Conservation (phyloP, 2,888 invertebrate genomes). For the Gasteruption jaculator region DNA sequence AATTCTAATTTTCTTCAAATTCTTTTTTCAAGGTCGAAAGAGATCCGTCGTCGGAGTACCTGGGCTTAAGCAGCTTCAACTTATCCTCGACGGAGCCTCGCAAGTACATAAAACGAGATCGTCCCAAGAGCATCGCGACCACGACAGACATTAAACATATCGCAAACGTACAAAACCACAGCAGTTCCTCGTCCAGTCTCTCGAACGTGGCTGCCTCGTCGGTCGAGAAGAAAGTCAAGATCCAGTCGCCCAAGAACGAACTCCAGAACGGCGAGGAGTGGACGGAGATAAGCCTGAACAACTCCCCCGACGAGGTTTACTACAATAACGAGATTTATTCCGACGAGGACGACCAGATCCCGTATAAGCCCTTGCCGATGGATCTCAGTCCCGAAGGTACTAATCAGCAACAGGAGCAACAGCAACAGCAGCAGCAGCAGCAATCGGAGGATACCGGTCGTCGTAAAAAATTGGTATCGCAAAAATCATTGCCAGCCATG, state of each 20-base stretch:
- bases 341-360: constrained; percentile 51
- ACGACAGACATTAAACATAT: constrained; percentile 41
- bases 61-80: constrained; percentile 41
- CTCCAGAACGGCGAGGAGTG: constrained; percentile 59
- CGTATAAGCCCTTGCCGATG: constrained; percentile 51
- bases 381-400: constrained; percentile 41
- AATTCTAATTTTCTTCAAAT: constrained; percentile 5
- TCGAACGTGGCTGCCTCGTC: constrained; percentile 32
- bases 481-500: constrained; percentile 53
- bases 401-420: constrained; percentile 44
- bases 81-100: constrained; percentile 45
- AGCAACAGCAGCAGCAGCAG: constrained; percentile 19
- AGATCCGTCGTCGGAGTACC: constrained; percentile 41
- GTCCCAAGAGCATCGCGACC: constrained; percentile 41
- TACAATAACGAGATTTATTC: constrained; percentile 56
- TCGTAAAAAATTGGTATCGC: constrained; percentile 47
- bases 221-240: constrained; percentile 33
- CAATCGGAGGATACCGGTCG: constrained; percentile 30
- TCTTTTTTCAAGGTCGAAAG: constrained; percentile 36
- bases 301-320: constrained; percentile 63
- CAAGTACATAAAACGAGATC: constrained; percentile 46
- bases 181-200: constrained; percentile 37
- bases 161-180: constrained; percentile 30
- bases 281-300: constrained; percentile 70
- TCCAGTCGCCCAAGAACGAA: constrained; percentile 28